Evolutionary conservation across 2,888 invertebrate genomes (phyloP).

Genomic region (Ptychoptera albimana): DNA sequence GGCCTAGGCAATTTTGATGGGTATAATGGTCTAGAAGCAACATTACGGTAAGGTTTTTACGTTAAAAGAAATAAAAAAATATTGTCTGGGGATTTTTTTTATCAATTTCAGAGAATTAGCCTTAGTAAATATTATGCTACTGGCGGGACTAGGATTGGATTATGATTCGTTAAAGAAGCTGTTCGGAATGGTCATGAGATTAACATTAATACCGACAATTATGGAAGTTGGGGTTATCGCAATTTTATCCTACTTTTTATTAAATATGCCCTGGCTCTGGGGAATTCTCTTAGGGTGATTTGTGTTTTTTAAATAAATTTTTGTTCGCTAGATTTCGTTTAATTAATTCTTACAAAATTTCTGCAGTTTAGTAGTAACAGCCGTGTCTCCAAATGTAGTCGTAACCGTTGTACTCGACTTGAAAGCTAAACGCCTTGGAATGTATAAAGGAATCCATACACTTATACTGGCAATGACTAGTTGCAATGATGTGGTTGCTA

Average conservation of each 20-base stretch:
- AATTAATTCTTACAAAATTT: constrained; percentile 6
- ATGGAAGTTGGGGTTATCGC: constrained; percentile 37
- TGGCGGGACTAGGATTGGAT: constrained; percentile 48
- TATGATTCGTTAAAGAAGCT: constrained; percentile 37
- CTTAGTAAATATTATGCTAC: constrained; percentile 43
- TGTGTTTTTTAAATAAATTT: background rate
- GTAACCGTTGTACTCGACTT: constrained; percentile 49
- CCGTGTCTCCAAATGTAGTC: constrained; percentile 58
- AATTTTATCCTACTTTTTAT: constrained; percentile 34
- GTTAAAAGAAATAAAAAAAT: background rate
- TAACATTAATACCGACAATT: constrained; percentile 43
- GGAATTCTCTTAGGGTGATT: constrained; percentile 36
- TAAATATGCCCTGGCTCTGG: constrained; percentile 46
- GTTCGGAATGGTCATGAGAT: constrained; percentile 35
- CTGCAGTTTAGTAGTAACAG: constrained; percentile 41
- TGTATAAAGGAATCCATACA: constrained; percentile 58
- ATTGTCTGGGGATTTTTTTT: background rate
- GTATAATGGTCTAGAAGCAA: constrained; percentile 31
- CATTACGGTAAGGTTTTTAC: constrained; percentile 32
- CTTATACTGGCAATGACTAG: constrained; percentile 41
- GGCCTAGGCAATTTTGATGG: constrained; percentile 32
- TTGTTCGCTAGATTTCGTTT: background rate
- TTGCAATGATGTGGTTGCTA: constrained; percentile 60
- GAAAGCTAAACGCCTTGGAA: constrained; percentile 40
- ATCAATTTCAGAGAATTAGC: constrained; percentile 37